These are phyloP conservation scores for Drosophila borealis DNA, from an alignment of 2,888 invertebrate genomes.

Conservation along the genomic window DNA sequence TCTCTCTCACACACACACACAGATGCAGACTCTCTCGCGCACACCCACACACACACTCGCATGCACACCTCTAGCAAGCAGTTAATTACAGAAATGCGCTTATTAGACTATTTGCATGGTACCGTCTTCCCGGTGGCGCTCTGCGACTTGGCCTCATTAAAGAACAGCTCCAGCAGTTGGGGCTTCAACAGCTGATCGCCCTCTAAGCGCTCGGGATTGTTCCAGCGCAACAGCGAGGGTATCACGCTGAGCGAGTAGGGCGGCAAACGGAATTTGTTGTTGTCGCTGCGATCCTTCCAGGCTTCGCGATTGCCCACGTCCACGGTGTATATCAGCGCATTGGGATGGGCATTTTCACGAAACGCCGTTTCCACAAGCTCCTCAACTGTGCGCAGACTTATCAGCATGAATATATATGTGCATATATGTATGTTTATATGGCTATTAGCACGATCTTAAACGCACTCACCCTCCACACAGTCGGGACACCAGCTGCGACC, in stretches of 20 bases:
- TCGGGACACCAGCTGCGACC: constrained; percentile 95
- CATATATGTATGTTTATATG: not conserved
- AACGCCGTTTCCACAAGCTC: constrained; percentile 89
- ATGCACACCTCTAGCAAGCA: not conserved
- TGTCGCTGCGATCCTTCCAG: constrained; percentile 90
- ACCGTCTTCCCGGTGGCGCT: constrained; percentile 19
- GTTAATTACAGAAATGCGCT: constrained; percentile 13
- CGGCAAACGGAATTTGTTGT: constrained; percentile 90
- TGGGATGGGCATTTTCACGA: constrained; percentile 85
- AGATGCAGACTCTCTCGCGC: not conserved
- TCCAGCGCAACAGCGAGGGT: constrained; percentile 87
- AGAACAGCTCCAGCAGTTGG: constrained; percentile 90
- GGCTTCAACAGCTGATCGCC: constrained; percentile 90
- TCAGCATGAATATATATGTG: not conserved
- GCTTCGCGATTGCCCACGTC: constrained; percentile 89
- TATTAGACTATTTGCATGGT: constrained; percentile 25
- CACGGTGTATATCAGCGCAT: constrained; percentile 88
- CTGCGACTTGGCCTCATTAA: constrained; percentile 86
- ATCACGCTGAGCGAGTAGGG: constrained; percentile 89
- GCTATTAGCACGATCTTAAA: not conserved
- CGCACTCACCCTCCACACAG: constrained; percentile 89
- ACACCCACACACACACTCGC: not conserved
- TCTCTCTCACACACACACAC: not conserved
- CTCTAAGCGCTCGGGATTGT: constrained; percentile 89
- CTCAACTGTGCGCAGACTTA: constrained; percentile 43